Base-by-base conservation (phyloP, 2,797 vertebrate genomes). In the Coluber constrictor region DNA sequence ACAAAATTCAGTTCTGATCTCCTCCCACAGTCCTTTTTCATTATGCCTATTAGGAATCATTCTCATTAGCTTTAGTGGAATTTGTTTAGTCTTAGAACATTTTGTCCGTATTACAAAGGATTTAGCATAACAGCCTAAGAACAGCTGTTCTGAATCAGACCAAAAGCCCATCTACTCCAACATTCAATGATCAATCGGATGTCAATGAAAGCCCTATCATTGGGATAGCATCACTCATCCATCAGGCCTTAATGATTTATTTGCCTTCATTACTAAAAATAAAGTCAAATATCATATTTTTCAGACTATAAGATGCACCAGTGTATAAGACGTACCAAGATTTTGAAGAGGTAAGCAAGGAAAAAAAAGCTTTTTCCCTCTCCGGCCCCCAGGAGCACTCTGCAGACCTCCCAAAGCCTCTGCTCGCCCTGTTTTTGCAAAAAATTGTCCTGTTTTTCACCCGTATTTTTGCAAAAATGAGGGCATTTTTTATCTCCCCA, bases 21-120 rank as follows among this genome's bases (percentile, higher is more conserved):
- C 5, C 20, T n/a, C 86, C 91, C 55, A 2, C 16, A 27, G 16
- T 55, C 32, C 29, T 74, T 93, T 92, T 70, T 29, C 1, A 90
- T 29, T 13, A 74, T 92, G 63, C 56, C 32, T 47, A 23, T 88
- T 37, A 87, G 61, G 66, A 88, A 89, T 79, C 61, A 55, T 74
- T 92, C 87, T 87, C 90, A 74, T n/a, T 88, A 93, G 90, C 74
- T 89, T 74, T 63, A 92, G 12, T 3, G 25, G 20, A 95, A 55
- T 57, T 87, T 94, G 63, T 90, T 88, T 90, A 91, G n/a, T 90
- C 59, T 93, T 56, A 93, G 88, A 59, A 92, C 9, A 4, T 90
- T 86, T 27, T 91, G 89, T 92, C n/a, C 32, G 4, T 23, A 18
- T 57, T 56, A 23, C 87, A 93, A 61, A 83, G 66, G 13, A 61